Evolutionary conservation across 2,113 vertebrate species (phyloP), one percentile per base, ranked within the genome.

Genomic region (Phodopus roborovskii): DNA sequence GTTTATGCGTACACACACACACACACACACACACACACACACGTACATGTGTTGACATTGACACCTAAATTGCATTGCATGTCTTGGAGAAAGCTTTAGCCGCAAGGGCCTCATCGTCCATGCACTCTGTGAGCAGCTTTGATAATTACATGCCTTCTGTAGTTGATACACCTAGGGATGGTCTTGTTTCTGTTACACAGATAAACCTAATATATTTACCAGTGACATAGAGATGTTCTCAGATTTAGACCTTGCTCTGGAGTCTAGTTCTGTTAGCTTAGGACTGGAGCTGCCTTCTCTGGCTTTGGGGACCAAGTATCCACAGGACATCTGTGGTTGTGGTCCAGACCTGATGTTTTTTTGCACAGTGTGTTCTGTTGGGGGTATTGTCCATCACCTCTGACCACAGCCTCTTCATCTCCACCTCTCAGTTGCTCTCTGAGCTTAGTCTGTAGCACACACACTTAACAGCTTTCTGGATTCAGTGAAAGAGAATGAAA

Each of bases 31-130:
- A 66, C 64, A 66, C 64, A 66, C 64, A 64, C 24, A 64, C 62
- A 64, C 53, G 13, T 4, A 45, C 45, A 45, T 45, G 12, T 87
- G 33, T 71, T 73, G 70, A 97, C 73, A 62, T 58, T 58, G 78
- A 56, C 82, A 70, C 88, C 20, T 13, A 48, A 66, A 53, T 88
- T 97, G 58, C 70, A 48, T 87, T 96, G 62, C 50, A 30, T 73
- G 94, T 78, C 74, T 90, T 94, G n/a, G 36, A 12, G 68, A 88
- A 85, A 90, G 68, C 56, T 53, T 94, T 95, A 58, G 74, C 45
- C 45, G 85, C 71, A 94, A 77, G 45, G 13, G 11, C 13, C 45
- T 82, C 62, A 48, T 95, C 60, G 50, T 71, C 13, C 60, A 19
- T 78, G 73, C 66, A 30, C 48, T 50, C 71, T 91, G 28, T 15